Base-by-base conservation (phyloP, 2,797 vertebrate genomes). In the Gymnodraco acuticeps region DNA sequence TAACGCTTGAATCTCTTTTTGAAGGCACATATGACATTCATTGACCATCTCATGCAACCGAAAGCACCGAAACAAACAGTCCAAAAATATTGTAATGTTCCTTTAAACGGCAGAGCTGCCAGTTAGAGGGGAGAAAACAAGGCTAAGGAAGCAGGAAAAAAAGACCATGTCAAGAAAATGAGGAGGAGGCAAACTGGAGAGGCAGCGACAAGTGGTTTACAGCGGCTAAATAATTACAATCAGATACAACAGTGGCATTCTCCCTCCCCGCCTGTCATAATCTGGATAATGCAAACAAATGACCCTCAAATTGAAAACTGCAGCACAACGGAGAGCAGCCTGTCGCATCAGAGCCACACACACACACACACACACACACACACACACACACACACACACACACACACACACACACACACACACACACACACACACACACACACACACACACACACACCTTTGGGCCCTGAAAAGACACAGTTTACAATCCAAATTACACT, bases 261-360 rank as follows among this genome's bases (percentile, higher is more conserved):
- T 70, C 70, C 80, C 87, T 64, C 70, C 79, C 62, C 14, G 63
- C 86, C 88, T 91, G 90, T 89, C 91, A 86, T 82, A 68, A 77
- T 79, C 50, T 55, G 70, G 77, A 81, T 91, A 90, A 92, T 92
- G 75, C 83, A 92, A 92, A 93, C 89, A 91, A 92, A 94, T 91
- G 80, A 87, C 87, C 87, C 85, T 90, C 77, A 84, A 88, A 89
- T 80, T 86, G 84, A 91, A 89, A 81, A 78, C 73, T 74, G 81
- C 2, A 19, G 76, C 70, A 82, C 72, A 65, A 83, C 77, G 59
- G 60, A 61, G 80, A 71, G 69, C 9, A 48, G 41, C 50, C 62
- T 23, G 72, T 73, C 75, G 74, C 64, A 73, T 75, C 79, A 75
- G 60, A 72, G 51, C 50, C 61, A 72, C 64, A 73, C 11, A 55